These are phyloP conservation scores for Lysandra bellargus DNA, from an alignment of 2,888 invertebrate species.

Conservation along the genomic window DNA sequence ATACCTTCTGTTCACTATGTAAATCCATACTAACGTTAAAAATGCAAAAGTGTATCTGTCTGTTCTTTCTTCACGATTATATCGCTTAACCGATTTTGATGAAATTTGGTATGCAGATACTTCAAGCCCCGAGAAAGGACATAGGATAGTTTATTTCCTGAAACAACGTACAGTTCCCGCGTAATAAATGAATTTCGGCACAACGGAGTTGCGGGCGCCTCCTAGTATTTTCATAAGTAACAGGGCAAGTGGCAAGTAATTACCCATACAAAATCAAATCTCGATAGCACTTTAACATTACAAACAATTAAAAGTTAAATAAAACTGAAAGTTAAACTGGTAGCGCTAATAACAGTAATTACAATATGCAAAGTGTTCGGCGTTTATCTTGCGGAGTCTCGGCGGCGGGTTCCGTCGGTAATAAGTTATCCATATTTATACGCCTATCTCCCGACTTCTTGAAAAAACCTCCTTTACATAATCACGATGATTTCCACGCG, in stretches of 20 bases:
- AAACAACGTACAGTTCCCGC: too few species aligned
- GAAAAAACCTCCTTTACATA: constrained; percentile 17
- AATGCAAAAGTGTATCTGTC: too few species aligned
- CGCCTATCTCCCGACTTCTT: constrained; percentile 1
- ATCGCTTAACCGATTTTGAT: too few species aligned
- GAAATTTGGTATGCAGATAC: too few species aligned
- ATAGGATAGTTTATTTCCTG: too few species aligned
- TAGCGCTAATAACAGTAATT: neutral
- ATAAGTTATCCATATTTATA: constrained; percentile 21
- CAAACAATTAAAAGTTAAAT: neutral
- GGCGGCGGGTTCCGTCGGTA: neutral
- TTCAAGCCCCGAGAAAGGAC: too few species aligned
- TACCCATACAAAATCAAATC: neutral
- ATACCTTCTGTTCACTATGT: too few species aligned
- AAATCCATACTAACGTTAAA: too few species aligned
- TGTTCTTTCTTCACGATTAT: too few species aligned
- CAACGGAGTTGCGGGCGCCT: too few species aligned
- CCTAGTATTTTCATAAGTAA: neutral
- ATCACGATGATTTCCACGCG: neutral
- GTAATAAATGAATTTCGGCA: neutral
- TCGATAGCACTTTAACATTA: neutral
- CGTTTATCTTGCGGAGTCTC: constrained; percentile 9
- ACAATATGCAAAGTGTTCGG: neutral
- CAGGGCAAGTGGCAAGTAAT: neutral
- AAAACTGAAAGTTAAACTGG: neutral